phyloP scores from a whole-genome alignment of 2,797 vertebrate species.

The Petrocephalus schoutedeni region DNA sequence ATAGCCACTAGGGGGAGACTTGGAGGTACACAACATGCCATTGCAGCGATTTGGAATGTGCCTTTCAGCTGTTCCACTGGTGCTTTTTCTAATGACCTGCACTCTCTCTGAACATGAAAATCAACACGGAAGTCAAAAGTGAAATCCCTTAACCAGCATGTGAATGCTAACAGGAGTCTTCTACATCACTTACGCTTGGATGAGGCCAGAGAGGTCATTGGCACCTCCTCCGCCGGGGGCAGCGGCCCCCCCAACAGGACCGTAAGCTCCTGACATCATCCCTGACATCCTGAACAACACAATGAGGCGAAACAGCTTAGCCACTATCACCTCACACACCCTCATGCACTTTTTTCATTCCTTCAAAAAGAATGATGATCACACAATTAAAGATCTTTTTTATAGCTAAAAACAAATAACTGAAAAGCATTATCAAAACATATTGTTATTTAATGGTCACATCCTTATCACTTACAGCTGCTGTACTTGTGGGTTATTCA shows the following conservation, averaged over 20 bases:
- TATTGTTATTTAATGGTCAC: not conserved
- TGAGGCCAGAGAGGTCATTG: constrained; percentile 84
- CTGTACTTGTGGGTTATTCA: constrained; percentile 92
- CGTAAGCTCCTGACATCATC: constrained; percentile 85
- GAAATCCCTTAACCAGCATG: not conserved
- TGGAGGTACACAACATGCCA: not conserved
- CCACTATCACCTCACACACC: not conserved
- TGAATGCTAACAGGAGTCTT: not conserved
- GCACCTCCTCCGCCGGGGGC: constrained; percentile 58
- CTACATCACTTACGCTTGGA: constrained; percentile 83
- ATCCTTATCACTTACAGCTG: constrained; percentile 77
- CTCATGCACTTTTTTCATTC: not conserved
- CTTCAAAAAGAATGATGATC: not conserved
- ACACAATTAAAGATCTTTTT: not conserved
- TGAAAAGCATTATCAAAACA: not conserved
- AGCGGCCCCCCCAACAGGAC: constrained; percentile 55
- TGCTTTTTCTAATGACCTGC: not conserved
- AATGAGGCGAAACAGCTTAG: not conserved
- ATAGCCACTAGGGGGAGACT: not conserved
- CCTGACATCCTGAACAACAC: constrained; percentile 77
- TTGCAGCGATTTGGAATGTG: not conserved
- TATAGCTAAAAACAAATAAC: not conserved
- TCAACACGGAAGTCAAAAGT: not conserved
- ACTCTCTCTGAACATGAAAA: not conserved
- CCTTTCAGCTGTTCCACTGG: not conserved